Evolutionary conservation across 2,113 vertebrate species (phyloP).

Genomic region (Galeopterus variegatus): DNA sequence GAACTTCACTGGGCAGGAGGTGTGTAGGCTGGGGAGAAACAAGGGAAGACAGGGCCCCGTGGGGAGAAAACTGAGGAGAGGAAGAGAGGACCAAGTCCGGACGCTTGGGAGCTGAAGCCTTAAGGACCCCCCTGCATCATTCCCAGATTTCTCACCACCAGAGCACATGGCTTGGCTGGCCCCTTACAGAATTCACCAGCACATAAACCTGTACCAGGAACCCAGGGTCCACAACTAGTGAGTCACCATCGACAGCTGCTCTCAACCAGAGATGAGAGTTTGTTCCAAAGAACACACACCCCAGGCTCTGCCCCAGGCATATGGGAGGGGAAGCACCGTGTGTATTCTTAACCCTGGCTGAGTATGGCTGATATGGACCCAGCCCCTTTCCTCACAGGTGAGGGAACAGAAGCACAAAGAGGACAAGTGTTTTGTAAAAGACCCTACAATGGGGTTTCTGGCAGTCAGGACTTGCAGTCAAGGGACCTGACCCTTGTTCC

Average conservation of each 20-base stretch:
- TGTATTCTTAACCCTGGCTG: background rate
- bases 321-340: background rate
- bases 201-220: background rate
- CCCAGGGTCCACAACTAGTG: background rate
- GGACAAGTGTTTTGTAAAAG: fast-evolving
- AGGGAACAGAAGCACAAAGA: background rate
- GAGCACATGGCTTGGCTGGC: fast-evolving
- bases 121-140: background rate
- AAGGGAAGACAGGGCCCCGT: background rate
- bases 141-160: background rate
- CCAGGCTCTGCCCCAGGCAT: background rate
- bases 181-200: background rate
- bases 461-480: background rate
- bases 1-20: background rate
- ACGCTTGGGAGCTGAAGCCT: background rate
- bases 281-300: background rate
- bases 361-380: background rate
- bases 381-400: background rate
- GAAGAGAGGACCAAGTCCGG: background rate
- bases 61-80: background rate
- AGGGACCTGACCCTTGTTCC: background rate
- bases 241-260: background rate
- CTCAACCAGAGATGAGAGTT: background rate
- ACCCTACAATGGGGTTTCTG: background rate
- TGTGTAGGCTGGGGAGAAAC: fast-evolving